Base-by-base conservation (phyloP, 2,888 invertebrate genomes). In the Venusia cambrica region DNA sequence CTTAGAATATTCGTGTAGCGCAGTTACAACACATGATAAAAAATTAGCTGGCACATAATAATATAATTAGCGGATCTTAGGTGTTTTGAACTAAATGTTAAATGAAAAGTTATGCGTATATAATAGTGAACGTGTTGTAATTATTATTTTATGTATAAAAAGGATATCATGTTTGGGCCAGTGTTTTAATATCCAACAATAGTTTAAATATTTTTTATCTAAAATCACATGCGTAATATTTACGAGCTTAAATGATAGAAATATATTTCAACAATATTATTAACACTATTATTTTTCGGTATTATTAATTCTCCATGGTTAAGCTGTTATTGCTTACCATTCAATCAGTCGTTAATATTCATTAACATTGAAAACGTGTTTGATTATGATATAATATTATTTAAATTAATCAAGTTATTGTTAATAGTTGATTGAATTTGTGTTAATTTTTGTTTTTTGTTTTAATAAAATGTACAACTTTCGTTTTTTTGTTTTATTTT, bases 41-140 rank as follows among this genome's bases (percentile, higher is more conserved):
- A 70, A 54, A 68, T 49, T 84, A 84, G 84, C 68, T 69, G 69
- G 84, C 84, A 84, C 84, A 59, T 70, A 57, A 60, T 47, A 6
- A 57, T 68, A n/a, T n/a, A 69, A 56, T 69, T 78, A 76, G 77
- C 54, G 51, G 54, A 55, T 52, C 55, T 62, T 78, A 78, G 74
- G 57, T 64, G 65, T 72, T n/a, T 73, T 62, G 61, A 67, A 42
- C 4, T 52, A 48, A 59, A 53, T 54, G 31, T 39, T 43, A 39
- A 15, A 36, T 37, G 9, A 30, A 36, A 31, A 32, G 26, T 43
- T 43, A 40, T 39, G 41, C 44, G 45, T n/a, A n/a, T n/a, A n/a
- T n/a, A 40, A 42, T 45, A 48, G 41, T 34, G 8, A 33, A 29
- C 11, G 22, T 24, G 40, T 43, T 41, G 37, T 17, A 18, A 33